Evolutionary conservation across 2,888 invertebrate species (phyloP), one percentile per base, ranked within the genome.

Genomic region (Drosophila siamana): DNA sequence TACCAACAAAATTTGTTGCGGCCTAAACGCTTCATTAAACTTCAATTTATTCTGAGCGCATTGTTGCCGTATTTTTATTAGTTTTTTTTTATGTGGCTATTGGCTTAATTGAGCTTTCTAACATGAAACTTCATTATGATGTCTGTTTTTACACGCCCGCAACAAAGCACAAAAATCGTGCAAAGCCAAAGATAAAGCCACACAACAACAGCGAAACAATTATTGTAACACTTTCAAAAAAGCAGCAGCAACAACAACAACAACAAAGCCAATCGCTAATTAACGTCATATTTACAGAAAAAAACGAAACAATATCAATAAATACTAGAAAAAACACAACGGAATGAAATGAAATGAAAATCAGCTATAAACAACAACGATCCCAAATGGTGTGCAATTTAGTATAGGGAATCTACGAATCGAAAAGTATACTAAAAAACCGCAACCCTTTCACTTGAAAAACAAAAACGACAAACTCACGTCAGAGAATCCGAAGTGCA

Each of bases 381-480:
- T 19, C 19, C 9, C 7, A 33, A 51, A 40, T 36, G n/a, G 2
- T 65, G 24, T 38, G n/a, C 43, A 30, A 40, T 47, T 11, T 51
- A 22, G 61, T 60, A 16, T 48, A 60, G 52, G 54, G 44, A 33
- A 59, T 50, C 64, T 51, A 60, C 43, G 19, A 65, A 63, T 40
- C 26, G n/a, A 16, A 30, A 51, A 57, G 19, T 62, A 59, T 56
- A 63, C 59, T 68, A 71, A 74, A 74, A 69, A 74, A 71, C 67
- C 71, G 72, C 77, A 89, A 82, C 82, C 86, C 89, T 89, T 88
- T 88, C 88, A 89, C 88, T 86, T 78, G 52, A 78, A 70, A 62
- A 61, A 40, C 15, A 54, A 40, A 56, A 28, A 56, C 28, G 8
- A 28, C 9, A 46, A 16, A 69, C 51, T 19, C 33, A 61, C 11